These are phyloP conservation scores for Rhabdomys dilectus DNA, from an alignment of 2,113 vertebrate genomes.

Conservation along the genomic window DNA sequence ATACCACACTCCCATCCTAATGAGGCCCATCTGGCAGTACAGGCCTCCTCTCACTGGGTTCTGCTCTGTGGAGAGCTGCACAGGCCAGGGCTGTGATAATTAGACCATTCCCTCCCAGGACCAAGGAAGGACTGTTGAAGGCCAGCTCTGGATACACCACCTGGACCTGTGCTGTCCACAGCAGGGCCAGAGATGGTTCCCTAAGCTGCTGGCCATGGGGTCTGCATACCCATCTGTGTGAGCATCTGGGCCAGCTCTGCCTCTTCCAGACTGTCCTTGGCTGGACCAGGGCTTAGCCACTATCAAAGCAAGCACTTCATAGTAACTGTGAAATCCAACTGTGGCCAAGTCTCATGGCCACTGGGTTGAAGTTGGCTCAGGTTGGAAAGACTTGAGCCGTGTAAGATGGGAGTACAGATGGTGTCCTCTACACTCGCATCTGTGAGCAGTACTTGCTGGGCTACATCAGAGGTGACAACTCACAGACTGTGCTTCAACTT, in stretches of 20 bases:
- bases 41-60: conserved; percentile 44
- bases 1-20: conserved; percentile 63
- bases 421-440: not conserved
- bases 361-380: not conserved
- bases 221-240: not conserved
- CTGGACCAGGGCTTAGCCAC: not conserved
- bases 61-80: conserved; percentile 67
- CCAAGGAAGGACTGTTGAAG: conserved; percentile 47
- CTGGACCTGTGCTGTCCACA: conserved; percentile 3
- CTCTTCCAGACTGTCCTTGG: not conserved
- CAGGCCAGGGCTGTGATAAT: conserved; percentile 76
- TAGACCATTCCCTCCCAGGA: conserved; percentile 73
- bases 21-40: conserved; percentile 46
- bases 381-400: not conserved
- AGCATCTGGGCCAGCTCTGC: not conserved
- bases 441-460: not conserved
- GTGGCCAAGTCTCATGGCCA: not conserved
- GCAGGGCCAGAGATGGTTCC: not conserved
- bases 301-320: not conserved
- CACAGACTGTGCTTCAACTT: not conserved
- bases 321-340: not conserved
- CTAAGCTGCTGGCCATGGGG: not conserved
- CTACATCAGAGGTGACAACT: not conserved
- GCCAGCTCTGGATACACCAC: conserved; percentile 20
- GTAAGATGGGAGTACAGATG: not conserved